These are phyloP conservation scores for Hassar affinis DNA, from an alignment of 2,113 vertebrate species.

Conservation along the genomic window DNA sequence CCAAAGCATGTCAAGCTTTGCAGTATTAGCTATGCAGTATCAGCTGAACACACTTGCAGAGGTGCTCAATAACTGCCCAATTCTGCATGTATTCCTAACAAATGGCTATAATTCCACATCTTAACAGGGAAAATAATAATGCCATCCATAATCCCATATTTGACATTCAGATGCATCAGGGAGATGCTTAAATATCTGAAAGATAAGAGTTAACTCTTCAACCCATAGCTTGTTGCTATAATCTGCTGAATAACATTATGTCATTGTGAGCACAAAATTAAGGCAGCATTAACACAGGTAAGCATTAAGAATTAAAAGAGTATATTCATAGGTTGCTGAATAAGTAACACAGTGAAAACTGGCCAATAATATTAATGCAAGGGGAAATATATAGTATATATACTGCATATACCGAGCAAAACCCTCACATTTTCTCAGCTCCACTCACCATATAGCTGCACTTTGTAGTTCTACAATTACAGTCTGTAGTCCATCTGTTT, in stretches of 20 bases:
- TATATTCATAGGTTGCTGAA: neutral
- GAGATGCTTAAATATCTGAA: neutral
- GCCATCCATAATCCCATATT: neutral
- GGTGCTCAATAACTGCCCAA: neutral
- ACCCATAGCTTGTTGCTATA: neutral
- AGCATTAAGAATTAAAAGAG: neutral
- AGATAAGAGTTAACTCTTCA: neutral
- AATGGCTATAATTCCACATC: neutral
- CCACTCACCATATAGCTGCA: no score
- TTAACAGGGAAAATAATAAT: neutral
- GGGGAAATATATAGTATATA: neutral
- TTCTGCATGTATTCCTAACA: neutral
- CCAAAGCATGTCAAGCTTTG: neutral
- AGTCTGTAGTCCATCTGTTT: no score
- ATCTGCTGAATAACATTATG: neutral
- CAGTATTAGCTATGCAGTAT: no score
- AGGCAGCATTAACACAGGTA: neutral
- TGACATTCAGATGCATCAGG: neutral
- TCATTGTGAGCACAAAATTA: neutral
- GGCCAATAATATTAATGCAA: neutral
- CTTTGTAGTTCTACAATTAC: no score
- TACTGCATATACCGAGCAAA: no score
- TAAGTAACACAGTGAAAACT: neutral
- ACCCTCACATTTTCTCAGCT: no score
- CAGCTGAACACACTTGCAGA: neutral